Evolutionary conservation across 2,113 vertebrate species (phyloP).

Genomic region (Rattus norvegicus): GRCr8 NC_086021.1:79432001-79432500

Average conservation of each 20-base stretch:
- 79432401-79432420: constrained; percentile 1
- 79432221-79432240: not conserved
- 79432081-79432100: no score
- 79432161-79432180: not conserved
- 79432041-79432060: no score
- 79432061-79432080: no score
- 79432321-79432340: constrained; percentile 16
- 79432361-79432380: not conserved
- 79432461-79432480: not conserved
- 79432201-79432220: not conserved
- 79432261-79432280: constrained; percentile 18
- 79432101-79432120: no score
- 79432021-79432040: no score
- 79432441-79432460: not conserved
- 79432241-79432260: not conserved
- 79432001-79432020: no score
- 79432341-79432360: not conserved
- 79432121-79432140: no score
- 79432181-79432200: no score
- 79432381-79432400: constrained; percentile 21
- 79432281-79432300: constrained; percentile 26
- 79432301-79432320: constrained; percentile 43
- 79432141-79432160: no score
- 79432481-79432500: not conserved
- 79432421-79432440: not conserved